Evolutionary conservation across 2,888 invertebrate species (phyloP), one percentile per base, ranked within the genome.

Genomic region (Nemotelus pantherinus): DNA sequence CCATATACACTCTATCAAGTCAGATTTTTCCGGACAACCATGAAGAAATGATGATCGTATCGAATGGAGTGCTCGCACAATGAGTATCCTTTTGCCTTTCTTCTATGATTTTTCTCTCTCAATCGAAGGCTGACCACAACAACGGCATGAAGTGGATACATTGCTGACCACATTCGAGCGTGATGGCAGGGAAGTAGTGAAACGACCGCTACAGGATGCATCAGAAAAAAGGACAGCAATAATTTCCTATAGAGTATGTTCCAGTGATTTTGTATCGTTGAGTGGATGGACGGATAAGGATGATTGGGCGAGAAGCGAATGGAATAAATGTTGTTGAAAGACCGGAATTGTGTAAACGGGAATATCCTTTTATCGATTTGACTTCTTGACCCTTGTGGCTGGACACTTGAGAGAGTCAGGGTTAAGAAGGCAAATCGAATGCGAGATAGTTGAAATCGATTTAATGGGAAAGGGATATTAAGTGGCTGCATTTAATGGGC

Each of bases 281-380:
- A 25, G 25, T 25, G 25, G 25, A 25, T 25, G 25, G 25, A 25
- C 25, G 25, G 25, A 25, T 25, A 25, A 25, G 25, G 25, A 25
- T 25, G 25, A 25, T 25, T 25, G 25, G 25, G 57, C 10, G 63
- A 63, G 63, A 63, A 5, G 5, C 43, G 63, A 63, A 63, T 9
- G 25, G 57, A 57, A 9, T 10, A 57, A 48, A 74, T 74, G 74
- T 25, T 25, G 25, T 47, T 2, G 10, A 74, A 63, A 74, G 45
- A 25, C 76, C 77, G 79, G 79, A 79, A 70, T 77, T 79, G 78
- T 74, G 75, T 77, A 71, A 77, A 68, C 39, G 48, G 48, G 76
- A 57, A 63, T 79, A 74, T 74, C 77, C 58, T 77, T 77, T 77
- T 65, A 77, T 77, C 39, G 79, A 78, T 79, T 79, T 76, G 79